These are phyloP conservation scores for Melanotaenia maccullochi DNA, from an alignment of 2,797 vertebrate genomes.

Conservation along the genomic window DNA sequence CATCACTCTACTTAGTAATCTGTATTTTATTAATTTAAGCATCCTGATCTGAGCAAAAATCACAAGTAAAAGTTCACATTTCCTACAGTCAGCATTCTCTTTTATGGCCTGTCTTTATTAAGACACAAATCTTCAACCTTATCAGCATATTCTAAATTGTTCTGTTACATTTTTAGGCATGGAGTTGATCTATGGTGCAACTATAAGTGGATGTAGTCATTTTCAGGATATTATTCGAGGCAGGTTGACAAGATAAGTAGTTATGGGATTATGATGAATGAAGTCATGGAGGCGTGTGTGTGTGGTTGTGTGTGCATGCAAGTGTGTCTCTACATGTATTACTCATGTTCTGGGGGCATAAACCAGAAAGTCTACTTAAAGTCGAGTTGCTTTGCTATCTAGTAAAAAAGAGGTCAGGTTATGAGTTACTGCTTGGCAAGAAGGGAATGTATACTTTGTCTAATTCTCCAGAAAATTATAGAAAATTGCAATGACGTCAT, in stretches of 20 bases:
- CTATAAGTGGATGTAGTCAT: conserved; percentile 41
- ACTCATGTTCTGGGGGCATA: neutral
- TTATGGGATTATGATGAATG: conserved; percentile 52
- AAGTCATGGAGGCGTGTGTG: conserved; percentile 8
- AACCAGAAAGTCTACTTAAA: neutral
- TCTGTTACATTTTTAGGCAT: conserved; percentile 26
- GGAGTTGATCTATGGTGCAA: conserved; percentile 42
- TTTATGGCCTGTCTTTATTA: conserved; percentile 26
- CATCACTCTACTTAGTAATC: conserved; percentile 1
- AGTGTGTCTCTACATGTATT: neutral
- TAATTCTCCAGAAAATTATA: neutral
- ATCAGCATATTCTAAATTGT: conserved; percentile 41
- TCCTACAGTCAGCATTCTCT: conserved; percentile 39
- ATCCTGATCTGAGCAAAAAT: conserved; percentile 18
- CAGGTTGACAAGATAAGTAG: conserved; percentile 49
- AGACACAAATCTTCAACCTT: conserved; percentile 25
- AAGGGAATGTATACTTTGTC: neutral
- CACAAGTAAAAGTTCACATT: conserved; percentile 23
- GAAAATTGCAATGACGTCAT: neutral
- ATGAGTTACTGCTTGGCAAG: neutral
- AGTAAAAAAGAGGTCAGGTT: neutral
- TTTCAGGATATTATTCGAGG: conserved; percentile 29
- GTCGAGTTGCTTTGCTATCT: neutral
- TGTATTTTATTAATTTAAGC: conserved; percentile 24
- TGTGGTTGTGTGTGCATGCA: conserved; percentile 11